A percentile compares a stretch with the other conserved stretches of the same genome.
phyloP scores from a whole-genome alignment of 1,140 invertebrate genomes.

The honey bee (Apis mellifera) region Amel_HAv3.1 CM009940.2:11206001-11206500 shows the following conservation, averaged over 20 bases:
- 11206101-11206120: not conserved
- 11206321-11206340: no score
- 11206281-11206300: constrained; percentile 80
- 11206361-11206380: constrained; percentile 61
- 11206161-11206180: not conserved
- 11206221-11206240: constrained; percentile 74
- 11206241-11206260: constrained; percentile 80
- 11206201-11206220: constrained; percentile 59
- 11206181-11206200: constrained; percentile 50
- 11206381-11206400: constrained; percentile 48
- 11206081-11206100: not conserved
- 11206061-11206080: not conserved
- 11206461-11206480: not conserved
- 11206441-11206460: not conserved
- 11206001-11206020: no score
- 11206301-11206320: not conserved
- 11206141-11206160: constrained; percentile 41
- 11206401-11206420: constrained; percentile 46
- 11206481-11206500: constrained; percentile 16
- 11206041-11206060: no score
- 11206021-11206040: no score
- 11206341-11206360: not conserved
- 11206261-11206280: constrained; percentile 81
- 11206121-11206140: not conserved
- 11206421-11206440: constrained; percentile 58